A percentile compares a stretch with the other conserved stretches of the same genome.
These are phyloP conservation scores for Helobdella robusta DNA, from an alignment of 2,888 invertebrate genomes.

Conservation along the genomic window DNA sequence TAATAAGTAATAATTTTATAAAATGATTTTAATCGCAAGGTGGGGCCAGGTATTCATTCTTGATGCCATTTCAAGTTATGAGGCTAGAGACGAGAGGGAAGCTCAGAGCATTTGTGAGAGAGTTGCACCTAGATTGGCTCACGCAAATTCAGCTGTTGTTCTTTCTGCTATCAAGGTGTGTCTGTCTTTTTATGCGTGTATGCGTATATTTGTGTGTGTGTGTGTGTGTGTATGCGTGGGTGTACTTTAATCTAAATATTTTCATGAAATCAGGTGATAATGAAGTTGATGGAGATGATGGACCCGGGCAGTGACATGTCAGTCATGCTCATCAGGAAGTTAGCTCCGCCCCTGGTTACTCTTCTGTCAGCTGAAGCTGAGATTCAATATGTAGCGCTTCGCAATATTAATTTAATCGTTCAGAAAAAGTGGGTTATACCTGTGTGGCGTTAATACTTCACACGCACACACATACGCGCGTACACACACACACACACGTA, in stretches of 20 bases:
- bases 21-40: too few species aligned
- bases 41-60: constrained; percentile 81
- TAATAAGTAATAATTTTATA: too few species aligned
- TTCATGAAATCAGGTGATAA: constrained; percentile 66
- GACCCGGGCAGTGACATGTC: constrained; percentile 87
- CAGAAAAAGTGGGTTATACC: constrained; percentile 62
- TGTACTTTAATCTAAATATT: too few species aligned
- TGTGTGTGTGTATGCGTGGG: too few species aligned
- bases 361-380: constrained; percentile 94
- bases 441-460: too few species aligned
- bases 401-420: constrained; percentile 97
- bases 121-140: constrained; percentile 60
- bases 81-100: constrained; percentile 89
- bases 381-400: constrained; percentile 93
- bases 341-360: constrained; percentile 94
- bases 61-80: constrained; percentile 91
- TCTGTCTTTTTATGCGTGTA: too few species aligned
- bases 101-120: constrained; percentile 63
- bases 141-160: constrained; percentile 98
- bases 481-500: background rate
- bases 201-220: too few species aligned
- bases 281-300: constrained; percentile 97
- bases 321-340: constrained; percentile 80
- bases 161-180: constrained; percentile 88
- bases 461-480: constrained; percentile 4